phyloP scores from a whole-genome alignment of 2,888 invertebrate species.

The Tetanocera ferruginea region DNA sequence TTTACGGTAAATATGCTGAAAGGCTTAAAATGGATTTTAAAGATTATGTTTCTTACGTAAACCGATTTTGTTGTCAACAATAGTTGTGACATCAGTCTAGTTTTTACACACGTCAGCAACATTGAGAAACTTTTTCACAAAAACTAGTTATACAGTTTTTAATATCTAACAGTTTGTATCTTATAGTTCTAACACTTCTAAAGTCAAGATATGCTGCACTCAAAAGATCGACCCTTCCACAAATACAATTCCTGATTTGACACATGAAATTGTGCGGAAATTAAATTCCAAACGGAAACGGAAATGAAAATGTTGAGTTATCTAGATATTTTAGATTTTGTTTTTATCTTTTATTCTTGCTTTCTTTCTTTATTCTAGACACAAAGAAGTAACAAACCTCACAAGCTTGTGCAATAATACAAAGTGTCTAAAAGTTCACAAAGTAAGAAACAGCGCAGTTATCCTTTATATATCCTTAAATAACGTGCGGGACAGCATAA shows the following conservation, averaged over 20 bases:
- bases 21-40: background rate
- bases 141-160: too few relatives aligned
- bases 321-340: background rate
- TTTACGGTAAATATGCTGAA: too few relatives aligned
- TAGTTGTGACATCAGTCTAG: too few relatives aligned
- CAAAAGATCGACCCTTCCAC: background rate
- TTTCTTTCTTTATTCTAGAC: background rate
- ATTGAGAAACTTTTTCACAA: too few relatives aligned
- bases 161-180: background rate
- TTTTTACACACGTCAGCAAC: too few relatives aligned
- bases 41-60: background rate
- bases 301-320: conserved; percentile 1
- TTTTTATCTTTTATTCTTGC: background rate
- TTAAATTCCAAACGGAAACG: conserved; percentile 6
- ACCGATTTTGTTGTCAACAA: too few relatives aligned
- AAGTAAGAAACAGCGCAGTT: background rate
- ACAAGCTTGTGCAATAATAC: background rate
- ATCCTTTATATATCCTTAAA: conserved; percentile 7
- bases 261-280: background rate
- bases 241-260: background rate
- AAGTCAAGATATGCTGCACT: too few relatives aligned
- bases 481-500: background rate
- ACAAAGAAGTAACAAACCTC: background rate
- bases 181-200: background rate
- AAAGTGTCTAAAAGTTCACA: background rate